Conservation (phyloP, 1,140 invertebrate genomes). For the Cepaea nemoralis region DNA sequence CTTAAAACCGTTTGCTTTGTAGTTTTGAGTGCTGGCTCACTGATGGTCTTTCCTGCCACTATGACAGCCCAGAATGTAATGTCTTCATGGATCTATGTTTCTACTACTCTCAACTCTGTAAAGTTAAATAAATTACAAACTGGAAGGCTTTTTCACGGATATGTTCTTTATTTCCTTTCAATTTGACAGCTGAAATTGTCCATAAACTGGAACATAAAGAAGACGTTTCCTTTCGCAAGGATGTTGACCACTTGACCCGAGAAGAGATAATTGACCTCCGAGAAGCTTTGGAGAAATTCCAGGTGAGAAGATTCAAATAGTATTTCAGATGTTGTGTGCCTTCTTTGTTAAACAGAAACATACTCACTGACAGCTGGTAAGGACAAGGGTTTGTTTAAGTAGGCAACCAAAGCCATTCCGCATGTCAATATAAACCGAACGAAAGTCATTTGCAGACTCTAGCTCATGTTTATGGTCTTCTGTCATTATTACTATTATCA, state of each 20-base stretch:
- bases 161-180: too few species aligned
- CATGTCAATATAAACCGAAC: background rate
- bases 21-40: too few species aligned
- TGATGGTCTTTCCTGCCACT: too few species aligned
- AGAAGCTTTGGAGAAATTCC: slow-evolving; percentile 41
- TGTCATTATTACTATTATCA: too few species aligned
- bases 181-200: background rate
- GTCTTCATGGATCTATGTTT: too few species aligned
- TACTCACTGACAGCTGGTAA: too few species aligned
- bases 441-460: background rate
- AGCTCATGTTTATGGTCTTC: background rate
- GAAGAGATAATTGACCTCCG: slow-evolving; percentile 44
- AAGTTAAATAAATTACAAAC: too few species aligned
- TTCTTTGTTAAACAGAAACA: background rate
- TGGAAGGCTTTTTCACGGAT: too few species aligned
- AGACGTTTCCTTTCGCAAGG: slow-evolving; percentile 32
- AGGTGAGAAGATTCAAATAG: background rate
- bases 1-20: too few species aligned
- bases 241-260: slow-evolving; percentile 43
- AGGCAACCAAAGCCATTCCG: background rate
- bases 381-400: background rate
- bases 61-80: too few species aligned
- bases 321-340: background rate
- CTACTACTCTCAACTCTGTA: too few species aligned
- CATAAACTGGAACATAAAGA: slow-evolving; percentile 1